Percentiles rank a stretch among this genome's conserved stretches.
phyloP scores from a whole-genome alignment of 2,888 invertebrate genomes.

The Cheilosia grossa region DNA sequence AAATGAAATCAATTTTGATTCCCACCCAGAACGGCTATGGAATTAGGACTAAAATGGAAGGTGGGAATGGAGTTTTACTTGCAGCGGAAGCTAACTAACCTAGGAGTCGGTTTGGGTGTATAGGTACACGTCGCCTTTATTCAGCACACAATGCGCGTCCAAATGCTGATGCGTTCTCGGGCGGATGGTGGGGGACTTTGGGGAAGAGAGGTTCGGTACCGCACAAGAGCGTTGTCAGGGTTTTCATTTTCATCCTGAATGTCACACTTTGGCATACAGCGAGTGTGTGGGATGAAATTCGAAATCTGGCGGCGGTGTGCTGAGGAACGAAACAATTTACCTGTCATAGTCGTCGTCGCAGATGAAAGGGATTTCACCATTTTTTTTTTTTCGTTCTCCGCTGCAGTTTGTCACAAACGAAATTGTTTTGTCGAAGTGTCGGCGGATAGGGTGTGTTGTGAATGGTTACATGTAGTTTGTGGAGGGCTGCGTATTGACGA shows the following conservation, averaged over 20 bases:
- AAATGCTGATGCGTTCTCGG: conserved; percentile 32
- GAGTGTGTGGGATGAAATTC: conserved; percentile 50
- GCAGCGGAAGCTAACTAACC: conserved; percentile 47
- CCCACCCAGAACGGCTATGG: conserved; percentile 45
- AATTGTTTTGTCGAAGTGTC: conserved; percentile 6
- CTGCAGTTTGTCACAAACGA: conserved; percentile 12
- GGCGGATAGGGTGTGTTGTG: neutral
- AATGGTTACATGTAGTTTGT: neutral
- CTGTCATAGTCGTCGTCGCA: conserved; percentile 43
- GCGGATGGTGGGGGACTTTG: conserved; percentile 48
- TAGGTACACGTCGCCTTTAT: conserved; percentile 23
- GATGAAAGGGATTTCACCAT: conserved; percentile 43
- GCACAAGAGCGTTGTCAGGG: conserved; percentile 55
- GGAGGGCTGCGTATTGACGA: too few relatives aligned
- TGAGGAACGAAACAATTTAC: conserved; percentile 51
- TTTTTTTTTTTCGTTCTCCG: neutral
- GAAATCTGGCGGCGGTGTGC: conserved; percentile 20
- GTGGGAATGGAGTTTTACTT: neutral
- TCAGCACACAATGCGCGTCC: conserved; percentile 29
- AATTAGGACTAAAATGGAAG: conserved; percentile 23
- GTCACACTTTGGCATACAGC: conserved; percentile 24
- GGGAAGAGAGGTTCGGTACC: conserved; percentile 34
- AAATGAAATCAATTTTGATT: conserved; percentile 63
- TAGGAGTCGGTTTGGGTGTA: conserved; percentile 1
- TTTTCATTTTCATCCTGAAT: conserved; percentile 59